These are phyloP conservation scores for Ceuthmochares aereus DNA, from an alignment of 2,113 vertebrate species.

Conservation along the genomic window DNA sequence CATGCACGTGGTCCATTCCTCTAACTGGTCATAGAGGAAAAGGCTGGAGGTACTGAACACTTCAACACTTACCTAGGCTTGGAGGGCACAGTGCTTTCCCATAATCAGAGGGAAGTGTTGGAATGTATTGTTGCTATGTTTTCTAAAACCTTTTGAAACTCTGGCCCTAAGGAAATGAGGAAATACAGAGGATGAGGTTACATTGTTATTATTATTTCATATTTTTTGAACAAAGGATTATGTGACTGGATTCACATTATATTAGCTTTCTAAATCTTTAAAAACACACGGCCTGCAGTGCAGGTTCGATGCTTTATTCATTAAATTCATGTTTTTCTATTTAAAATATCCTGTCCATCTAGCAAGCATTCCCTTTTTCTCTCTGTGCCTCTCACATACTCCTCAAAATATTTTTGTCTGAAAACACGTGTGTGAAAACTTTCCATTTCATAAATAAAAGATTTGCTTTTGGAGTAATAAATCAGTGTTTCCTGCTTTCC, in stretches of 20 bases:
- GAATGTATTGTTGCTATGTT: constrained; percentile 60
- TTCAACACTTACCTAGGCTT: constrained; percentile 34
- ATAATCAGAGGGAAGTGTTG: constrained; percentile 46
- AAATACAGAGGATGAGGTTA: constrained; percentile 57
- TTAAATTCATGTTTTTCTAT: neutral
- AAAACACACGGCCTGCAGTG: neutral
- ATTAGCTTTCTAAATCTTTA: constrained; percentile 42
- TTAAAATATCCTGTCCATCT: neutral
- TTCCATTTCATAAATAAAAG: constrained; percentile 31
- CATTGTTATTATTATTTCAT: constrained; percentile 56
- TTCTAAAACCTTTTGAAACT: constrained; percentile 66
- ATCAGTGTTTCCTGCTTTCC: constrained; percentile 50
- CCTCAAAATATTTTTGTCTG: neutral
- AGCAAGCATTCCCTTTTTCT: neutral
- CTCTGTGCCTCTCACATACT: neutral
- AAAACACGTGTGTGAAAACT: neutral
- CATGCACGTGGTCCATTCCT: neutral
- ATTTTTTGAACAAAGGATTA: constrained; percentile 34
- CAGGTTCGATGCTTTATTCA: neutral
- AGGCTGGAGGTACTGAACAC: neutral
- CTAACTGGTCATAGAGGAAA: neutral
- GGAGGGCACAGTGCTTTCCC: constrained; percentile 43
- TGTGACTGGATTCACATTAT: constrained; percentile 5
- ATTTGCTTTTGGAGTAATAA: constrained; percentile 13
- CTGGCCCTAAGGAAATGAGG: constrained; percentile 57